phyloP scores from a whole-genome alignment of 2,113 vertebrate genomes.

The Cariama cristata region DNA sequence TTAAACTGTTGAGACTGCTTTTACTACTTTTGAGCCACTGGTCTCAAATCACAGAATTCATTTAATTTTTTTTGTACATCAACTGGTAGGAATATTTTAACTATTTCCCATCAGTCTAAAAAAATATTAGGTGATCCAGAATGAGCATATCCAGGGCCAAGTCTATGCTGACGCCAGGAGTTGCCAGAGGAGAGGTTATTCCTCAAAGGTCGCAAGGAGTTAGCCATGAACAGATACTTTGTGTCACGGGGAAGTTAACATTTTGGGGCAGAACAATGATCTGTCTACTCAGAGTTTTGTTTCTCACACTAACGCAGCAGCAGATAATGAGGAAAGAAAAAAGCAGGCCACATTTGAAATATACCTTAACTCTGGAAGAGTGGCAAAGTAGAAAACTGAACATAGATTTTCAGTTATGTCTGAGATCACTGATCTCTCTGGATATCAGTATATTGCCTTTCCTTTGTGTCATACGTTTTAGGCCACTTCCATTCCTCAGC shows the following conservation, averaged over 20 bases:
- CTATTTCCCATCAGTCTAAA: neutral
- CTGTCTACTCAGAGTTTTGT: neutral
- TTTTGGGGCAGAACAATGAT: neutral
- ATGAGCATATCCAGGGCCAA: accelerated
- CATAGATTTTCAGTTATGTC: neutral
- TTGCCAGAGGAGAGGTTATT: neutral
- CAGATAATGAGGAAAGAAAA: neutral
- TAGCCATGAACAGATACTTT: neutral
- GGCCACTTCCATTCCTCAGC: neutral
- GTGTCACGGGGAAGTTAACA: neutral
- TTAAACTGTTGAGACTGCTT: neutral
- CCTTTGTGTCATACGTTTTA: neutral
- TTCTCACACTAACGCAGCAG: neutral
- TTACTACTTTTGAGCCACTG: neutral
- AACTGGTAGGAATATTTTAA: neutral
- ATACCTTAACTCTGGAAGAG: neutral
- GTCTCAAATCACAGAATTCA: neutral
- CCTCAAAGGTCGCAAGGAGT: accelerated
- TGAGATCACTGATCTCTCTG: neutral
- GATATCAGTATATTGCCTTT: neutral
- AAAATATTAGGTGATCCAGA: neutral
- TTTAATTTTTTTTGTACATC: neutral
- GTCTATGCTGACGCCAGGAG: neutral
- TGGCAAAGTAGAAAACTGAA: neutral
- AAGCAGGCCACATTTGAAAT: neutral